phyloP scores from a whole-genome alignment of 2,113 vertebrate genomes.

The Todiramphus saurophagus region DNA sequence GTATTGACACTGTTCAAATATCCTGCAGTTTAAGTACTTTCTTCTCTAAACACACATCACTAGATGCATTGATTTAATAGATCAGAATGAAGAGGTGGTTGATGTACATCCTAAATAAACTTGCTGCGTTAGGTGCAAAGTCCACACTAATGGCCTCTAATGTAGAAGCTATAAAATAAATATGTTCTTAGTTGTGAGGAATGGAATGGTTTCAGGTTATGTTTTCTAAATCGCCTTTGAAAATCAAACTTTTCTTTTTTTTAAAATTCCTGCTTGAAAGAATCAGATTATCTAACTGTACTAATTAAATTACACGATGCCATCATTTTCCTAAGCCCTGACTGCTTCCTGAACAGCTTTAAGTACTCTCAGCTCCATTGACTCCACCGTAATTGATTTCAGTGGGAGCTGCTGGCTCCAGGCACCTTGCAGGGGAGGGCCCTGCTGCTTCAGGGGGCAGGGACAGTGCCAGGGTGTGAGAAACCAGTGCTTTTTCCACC shows the following conservation, averaged over 20 bases:
- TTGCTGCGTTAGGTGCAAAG: not conserved
- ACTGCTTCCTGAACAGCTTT: not conserved
- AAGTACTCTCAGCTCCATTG: not conserved
- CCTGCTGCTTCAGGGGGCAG: accelerated
- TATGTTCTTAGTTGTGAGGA: not conserved
- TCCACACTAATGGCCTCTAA: not conserved
- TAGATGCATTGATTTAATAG: not conserved
- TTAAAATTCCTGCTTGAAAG: not conserved
- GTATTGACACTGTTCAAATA: not conserved
- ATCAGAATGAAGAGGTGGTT: not conserved
- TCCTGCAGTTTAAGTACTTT: not conserved
- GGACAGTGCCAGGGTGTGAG: accelerated
- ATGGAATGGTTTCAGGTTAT: not conserved
- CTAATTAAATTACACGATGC: not conserved
- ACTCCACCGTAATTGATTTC: not conserved
- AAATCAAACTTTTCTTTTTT: not conserved
- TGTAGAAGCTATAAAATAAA: not conserved
- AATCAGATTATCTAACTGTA: not conserved
- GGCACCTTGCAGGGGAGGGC: not conserved
- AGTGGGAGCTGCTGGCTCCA: not conserved
- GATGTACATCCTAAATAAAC: not conserved
- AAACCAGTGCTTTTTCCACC: not conserved
- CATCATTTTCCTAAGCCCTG: not conserved
- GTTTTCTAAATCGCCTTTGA: not conserved
- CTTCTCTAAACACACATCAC: not conserved